phyloP scores from a whole-genome alignment of 2,113 vertebrate genomes.

The Dissostichus mawsoni region DNA sequence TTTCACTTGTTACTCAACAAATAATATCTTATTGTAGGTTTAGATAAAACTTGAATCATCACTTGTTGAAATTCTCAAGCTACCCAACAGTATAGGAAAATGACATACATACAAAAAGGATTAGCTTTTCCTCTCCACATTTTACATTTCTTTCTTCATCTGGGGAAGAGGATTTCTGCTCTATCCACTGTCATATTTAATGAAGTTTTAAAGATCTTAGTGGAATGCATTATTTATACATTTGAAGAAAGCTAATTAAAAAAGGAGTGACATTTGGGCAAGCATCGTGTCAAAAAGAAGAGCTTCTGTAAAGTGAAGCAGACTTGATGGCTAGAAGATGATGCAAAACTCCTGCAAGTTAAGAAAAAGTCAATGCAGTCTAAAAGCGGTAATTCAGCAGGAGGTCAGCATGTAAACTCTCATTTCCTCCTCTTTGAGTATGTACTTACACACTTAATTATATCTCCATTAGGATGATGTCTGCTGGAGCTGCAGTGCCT shows the following conservation, averaged over 20 bases:
- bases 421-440: conserved; percentile 32
- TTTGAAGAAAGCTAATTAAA: conserved; percentile 42
- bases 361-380: conserved; percentile 11
- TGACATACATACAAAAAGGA: neutral
- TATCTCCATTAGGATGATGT: conserved; percentile 42
- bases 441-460: conserved; percentile 50
- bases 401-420: conserved; percentile 44
- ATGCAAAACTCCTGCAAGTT: conserved; percentile 57
- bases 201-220: conserved; percentile 40
- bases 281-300: conserved; percentile 3
- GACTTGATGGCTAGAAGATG: conserved; percentile 37
- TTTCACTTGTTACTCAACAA: too few species aligned
- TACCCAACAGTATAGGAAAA: too few species aligned
- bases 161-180: neutral
- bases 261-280: neutral
- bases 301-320: conserved; percentile 7
- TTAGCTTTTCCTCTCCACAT: neutral
- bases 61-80: too few species aligned
- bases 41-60: too few species aligned
- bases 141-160: conserved; percentile 10
- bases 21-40: too few species aligned
- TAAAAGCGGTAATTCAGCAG: conserved; percentile 27
- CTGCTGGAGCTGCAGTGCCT: conserved; percentile 25
- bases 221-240: conserved; percentile 45
- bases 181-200: conserved; percentile 13